These are phyloP conservation scores for Geotria australis DNA, from an alignment of 2,797 vertebrate species.

Conservation along the genomic window DNA sequence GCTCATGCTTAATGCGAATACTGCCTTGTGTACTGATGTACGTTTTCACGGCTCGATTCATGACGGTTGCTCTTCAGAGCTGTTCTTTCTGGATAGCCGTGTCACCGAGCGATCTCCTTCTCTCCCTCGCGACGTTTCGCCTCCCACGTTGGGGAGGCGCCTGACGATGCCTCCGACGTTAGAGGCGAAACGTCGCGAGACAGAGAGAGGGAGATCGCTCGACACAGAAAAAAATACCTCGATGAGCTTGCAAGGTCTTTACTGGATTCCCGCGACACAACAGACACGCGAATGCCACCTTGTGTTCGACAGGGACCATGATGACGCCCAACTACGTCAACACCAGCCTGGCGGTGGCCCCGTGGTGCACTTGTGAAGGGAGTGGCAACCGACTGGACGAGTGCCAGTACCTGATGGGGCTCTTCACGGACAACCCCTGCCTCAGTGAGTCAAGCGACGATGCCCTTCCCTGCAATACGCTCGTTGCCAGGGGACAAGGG, in stretches of 20 bases:
- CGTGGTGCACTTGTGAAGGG: slow-evolving; percentile 64
- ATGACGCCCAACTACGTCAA: slow-evolving; percentile 88
- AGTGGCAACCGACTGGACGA: slow-evolving; percentile 67
- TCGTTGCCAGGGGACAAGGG: too few species aligned
- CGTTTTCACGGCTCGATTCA: too few species aligned
- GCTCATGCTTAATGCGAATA: too few species aligned
- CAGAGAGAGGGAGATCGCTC: neutral
- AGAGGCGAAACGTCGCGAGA: slow-evolving; percentile 1
- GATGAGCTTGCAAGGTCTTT: neutral
- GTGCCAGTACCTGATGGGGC: slow-evolving; percentile 33
- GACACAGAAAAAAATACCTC: neutral
- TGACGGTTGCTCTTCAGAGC: too few species aligned
- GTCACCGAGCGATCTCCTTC: too few species aligned
- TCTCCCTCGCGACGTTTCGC: too few species aligned
- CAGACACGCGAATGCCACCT: neutral
- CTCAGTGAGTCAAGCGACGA: slow-evolving; percentile 42
- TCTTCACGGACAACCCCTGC: slow-evolving; percentile 55
- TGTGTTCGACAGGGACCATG: slow-evolving; percentile 27
- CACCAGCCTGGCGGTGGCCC: slow-evolving; percentile 33
- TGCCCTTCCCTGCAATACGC: too few species aligned
- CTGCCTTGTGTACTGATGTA: too few species aligned
- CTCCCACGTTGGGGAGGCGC: too few species aligned
- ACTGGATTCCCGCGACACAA: neutral
- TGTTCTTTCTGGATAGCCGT: too few species aligned
- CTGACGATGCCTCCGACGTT: too few species aligned